These are phyloP conservation scores for Xanthorhoe designata DNA, from an alignment of 2,888 invertebrate genomes.

Conservation along the genomic window DNA sequence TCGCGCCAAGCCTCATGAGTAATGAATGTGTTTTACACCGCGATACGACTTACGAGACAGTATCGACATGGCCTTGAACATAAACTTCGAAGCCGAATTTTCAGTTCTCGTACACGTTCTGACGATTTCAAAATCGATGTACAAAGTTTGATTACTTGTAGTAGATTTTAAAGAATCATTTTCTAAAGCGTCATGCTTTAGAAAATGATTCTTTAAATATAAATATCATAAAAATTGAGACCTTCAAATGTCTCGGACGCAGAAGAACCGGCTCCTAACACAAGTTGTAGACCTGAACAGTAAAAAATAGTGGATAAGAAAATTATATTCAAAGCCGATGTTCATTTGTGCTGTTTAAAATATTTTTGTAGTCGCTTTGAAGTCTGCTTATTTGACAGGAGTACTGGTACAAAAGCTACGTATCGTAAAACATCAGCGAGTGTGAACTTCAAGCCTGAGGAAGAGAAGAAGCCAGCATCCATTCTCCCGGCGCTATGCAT, in stretches of 20 bases:
- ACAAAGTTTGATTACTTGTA: background rate
- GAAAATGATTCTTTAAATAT: no score
- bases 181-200: background rate
- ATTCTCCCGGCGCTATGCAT: slow-evolving; percentile 93
- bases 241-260: background rate
- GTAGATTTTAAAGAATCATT: background rate
- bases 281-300: background rate
- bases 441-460: slow-evolving; percentile 89
- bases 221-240: background rate
- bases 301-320: background rate
- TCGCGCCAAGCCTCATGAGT: background rate
- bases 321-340: background rate
- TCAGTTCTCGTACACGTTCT: background rate
- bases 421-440: slow-evolving; percentile 89
- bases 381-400: slow-evolving; percentile 48
- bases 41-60: background rate
- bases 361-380: background rate
- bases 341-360: background rate
- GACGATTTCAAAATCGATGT: no score
- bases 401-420: slow-evolving; percentile 84
- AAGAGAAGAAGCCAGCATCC: slow-evolving; percentile 90
- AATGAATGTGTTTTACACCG: background rate
- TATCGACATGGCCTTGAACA: background rate
- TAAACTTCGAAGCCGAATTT: background rate
- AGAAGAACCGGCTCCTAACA: slow-evolving; percentile 1